phyloP scores from a whole-genome alignment of 1,140 invertebrate genomes.

The Grapholita molesta region DNA sequence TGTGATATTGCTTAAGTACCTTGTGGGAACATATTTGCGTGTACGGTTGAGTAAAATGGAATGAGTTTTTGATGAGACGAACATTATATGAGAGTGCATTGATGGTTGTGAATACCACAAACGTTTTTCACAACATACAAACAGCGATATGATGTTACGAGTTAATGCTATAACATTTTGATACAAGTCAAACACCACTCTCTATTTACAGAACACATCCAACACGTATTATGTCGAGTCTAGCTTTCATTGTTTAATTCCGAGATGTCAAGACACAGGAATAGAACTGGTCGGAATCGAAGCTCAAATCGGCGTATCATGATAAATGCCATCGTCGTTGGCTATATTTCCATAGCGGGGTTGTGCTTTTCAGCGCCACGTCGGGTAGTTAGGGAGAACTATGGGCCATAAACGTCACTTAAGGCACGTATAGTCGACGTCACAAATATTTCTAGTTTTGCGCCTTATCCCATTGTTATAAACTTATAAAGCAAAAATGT shows the following conservation, averaged over 20 bases:
- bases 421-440: neutral
- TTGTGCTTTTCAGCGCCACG: neutral
- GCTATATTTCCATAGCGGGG: neutral
- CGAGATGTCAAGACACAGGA: neutral
- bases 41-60: too few species aligned
- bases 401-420: neutral
- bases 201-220: too few species aligned
- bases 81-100: too few species aligned
- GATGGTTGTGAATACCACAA: too few species aligned
- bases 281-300: neutral
- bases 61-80: too few species aligned
- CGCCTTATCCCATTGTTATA: neutral
- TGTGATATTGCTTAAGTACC: neutral
- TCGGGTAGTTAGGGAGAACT: neutral
- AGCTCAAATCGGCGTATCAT: neutral
- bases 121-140: too few species aligned
- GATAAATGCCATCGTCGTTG: neutral
- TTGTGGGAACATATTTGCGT: neutral
- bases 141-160: too few species aligned
- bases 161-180: too few species aligned
- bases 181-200: too few species aligned
- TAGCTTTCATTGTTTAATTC: too few species aligned
- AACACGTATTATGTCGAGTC: too few species aligned
- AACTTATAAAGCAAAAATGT: neutral
- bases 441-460: neutral